Conservation (phyloP, 2,113 vertebrate genomes). For the human (Homo sapiens) region DNA sequence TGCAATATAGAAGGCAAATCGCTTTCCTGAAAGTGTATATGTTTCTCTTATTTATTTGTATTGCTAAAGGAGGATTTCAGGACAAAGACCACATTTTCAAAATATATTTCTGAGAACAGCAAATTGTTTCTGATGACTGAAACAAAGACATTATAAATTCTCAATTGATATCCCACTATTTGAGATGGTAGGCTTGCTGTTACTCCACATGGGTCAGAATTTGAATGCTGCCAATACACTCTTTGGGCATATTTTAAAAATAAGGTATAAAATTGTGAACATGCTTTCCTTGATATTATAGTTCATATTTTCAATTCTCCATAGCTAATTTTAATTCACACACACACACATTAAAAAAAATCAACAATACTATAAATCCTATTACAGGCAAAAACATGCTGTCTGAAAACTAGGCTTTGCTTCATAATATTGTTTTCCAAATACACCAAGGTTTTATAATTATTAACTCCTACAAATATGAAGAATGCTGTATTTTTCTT, state of each 20-base stretch:
- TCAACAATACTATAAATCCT: background rate
- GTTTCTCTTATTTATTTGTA: conserved; percentile 35
- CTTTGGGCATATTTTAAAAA: background rate
- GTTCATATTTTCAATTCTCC: background rate
- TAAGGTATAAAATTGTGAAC: background rate
- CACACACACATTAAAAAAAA: background rate
- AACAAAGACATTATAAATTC: conserved; percentile 45
- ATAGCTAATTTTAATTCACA: conserved; percentile 22
- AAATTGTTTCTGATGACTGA: conserved; percentile 36
- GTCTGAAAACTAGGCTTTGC: background rate
- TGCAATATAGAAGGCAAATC: conserved; percentile 32
- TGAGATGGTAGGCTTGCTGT: background rate
- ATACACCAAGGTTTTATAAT: background rate
- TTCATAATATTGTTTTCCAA: background rate
- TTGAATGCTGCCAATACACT: background rate
- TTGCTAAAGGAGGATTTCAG: conserved; percentile 38
- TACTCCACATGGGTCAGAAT: background rate
- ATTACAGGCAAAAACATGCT: background rate
- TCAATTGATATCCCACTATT: background rate
- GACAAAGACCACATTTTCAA: conserved; percentile 57
- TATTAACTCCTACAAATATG: background rate
- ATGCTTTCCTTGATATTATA: background rate
- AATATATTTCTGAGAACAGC: conserved; percentile 30
- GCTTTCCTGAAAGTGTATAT: conserved; percentile 35
- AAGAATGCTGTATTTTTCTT: background rate